These are phyloP conservation scores for Aegotheles bennettii DNA, from an alignment of 2,113 vertebrate genomes.

Conservation along the genomic window DNA sequence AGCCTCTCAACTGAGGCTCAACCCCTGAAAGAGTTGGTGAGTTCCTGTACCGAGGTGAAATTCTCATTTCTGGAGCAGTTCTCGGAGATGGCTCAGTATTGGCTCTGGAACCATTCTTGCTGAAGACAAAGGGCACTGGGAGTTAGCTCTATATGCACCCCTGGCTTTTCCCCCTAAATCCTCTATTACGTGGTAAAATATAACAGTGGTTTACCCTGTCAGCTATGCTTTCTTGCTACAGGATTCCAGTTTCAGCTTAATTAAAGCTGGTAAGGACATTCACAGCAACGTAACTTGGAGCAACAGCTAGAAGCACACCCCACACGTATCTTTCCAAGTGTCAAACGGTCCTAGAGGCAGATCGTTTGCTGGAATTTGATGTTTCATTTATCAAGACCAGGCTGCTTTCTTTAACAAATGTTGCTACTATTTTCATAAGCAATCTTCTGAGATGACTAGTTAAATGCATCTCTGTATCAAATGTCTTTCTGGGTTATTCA, in stretches of 20 bases:
- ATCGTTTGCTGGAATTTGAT: slow-evolving; percentile 69
- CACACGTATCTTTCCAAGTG: slow-evolving; percentile 57
- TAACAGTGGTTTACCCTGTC: slow-evolving; percentile 49
- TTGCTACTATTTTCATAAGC: slow-evolving; percentile 76
- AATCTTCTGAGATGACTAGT: slow-evolving; percentile 72
- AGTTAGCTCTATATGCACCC: not conserved
- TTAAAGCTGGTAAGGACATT: slow-evolving; percentile 49
- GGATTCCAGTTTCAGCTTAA: slow-evolving; percentile 59
- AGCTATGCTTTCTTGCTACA: slow-evolving; percentile 31
- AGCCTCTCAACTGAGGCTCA: not conserved
- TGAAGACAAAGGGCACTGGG: not conserved
- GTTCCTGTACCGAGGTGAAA: not conserved
- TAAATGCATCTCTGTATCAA: slow-evolving; percentile 73
- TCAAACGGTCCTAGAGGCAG: slow-evolving; percentile 53
- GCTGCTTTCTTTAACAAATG: slow-evolving; percentile 75
- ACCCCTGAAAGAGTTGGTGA: not conserved
- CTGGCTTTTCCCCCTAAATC: not conserved
- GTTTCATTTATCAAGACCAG: slow-evolving; percentile 72
- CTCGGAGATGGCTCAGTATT: not conserved
- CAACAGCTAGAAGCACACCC: slow-evolving; percentile 22
- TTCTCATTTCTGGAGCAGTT: not conserved
- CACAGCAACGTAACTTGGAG: slow-evolving; percentile 15
- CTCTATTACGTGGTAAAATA: slow-evolving; percentile 40
- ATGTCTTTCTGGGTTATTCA: slow-evolving; percentile 76
- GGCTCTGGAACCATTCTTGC: not conserved